These are phyloP conservation scores for Drosophila pseudoananassae DNA, from an alignment of 1,140 invertebrate species.

Conservation along the genomic window DNA sequence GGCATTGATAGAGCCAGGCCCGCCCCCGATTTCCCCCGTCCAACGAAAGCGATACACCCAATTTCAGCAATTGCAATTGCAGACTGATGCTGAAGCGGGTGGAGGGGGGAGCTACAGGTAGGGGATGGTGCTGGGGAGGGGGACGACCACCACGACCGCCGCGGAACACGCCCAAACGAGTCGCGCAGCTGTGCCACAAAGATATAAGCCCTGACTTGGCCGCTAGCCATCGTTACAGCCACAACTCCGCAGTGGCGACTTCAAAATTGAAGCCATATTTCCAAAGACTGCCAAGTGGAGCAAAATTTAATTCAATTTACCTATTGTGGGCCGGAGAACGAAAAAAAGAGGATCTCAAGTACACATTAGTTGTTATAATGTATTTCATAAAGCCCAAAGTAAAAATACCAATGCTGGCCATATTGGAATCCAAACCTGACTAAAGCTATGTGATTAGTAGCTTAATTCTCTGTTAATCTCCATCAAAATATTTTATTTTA, in stretches of 20 bases:
- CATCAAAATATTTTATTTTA: no score
- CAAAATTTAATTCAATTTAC: slow-evolving; percentile 71
- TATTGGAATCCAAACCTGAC: no score
- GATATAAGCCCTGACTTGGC: slow-evolving; percentile 49
- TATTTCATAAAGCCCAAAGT: slow-evolving; percentile 47
- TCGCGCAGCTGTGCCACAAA: slow-evolving; percentile 67
- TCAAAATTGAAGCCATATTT: slow-evolving; percentile 17
- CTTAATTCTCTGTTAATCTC: no score
- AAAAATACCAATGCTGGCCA: no score
- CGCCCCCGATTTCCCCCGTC: slow-evolving; percentile 15
- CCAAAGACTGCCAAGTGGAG: slow-evolving; percentile 11
- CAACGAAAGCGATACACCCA: slow-evolving; percentile 49
- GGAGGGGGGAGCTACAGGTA: not conserved
- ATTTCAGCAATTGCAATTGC: slow-evolving; percentile 64
- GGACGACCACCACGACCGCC: slow-evolving; percentile 46
- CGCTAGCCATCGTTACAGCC: slow-evolving; percentile 31
- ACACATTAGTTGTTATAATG: slow-evolving; percentile 42
- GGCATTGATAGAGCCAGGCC: slow-evolving; percentile 52
- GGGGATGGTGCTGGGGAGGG: not conserved
- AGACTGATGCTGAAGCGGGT: not conserved
- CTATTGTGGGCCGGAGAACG: slow-evolving; percentile 37
- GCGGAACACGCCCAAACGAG: slow-evolving; percentile 77
- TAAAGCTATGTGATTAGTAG: no score
- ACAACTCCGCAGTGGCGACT: slow-evolving; percentile 5
- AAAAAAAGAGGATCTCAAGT: slow-evolving; percentile 15